phyloP scores from a whole-genome alignment of 1,140 invertebrate genomes.

The Drosophila sturtevanti region DNA sequence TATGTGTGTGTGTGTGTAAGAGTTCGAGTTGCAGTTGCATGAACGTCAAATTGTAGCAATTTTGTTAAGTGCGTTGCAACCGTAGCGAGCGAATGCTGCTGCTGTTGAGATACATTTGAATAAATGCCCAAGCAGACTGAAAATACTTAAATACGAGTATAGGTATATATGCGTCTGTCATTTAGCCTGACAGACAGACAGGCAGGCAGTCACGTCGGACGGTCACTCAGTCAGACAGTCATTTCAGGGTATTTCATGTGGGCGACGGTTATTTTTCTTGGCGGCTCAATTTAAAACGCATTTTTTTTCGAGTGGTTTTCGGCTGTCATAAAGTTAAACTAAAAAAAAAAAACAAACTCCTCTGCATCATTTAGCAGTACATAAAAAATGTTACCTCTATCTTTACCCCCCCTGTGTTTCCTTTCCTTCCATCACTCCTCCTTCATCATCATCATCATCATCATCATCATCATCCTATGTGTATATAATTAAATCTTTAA shows the following conservation, averaged over 20 bases:
- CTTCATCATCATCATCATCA: no score
- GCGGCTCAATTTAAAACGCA: constrained; percentile 36
- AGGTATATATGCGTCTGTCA: neutral
- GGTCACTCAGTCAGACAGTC: constrained; percentile 20
- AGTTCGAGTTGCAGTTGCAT: constrained; percentile 33
- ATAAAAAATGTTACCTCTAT: constrained; percentile 38
- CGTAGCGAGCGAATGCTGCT: constrained; percentile 5
- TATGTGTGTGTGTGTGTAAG: neutral
- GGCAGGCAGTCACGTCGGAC: constrained; percentile 12
- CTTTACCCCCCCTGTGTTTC: no score
- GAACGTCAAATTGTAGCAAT: constrained; percentile 47
- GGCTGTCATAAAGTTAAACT: constrained; percentile 28
- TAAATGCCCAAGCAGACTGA: neutral
- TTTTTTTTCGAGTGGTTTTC: constrained; percentile 33
- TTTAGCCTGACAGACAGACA: neutral
- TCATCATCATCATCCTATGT: neutral
- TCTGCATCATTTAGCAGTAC: constrained; percentile 68
- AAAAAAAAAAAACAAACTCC: constrained; percentile 42
- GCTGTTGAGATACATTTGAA: constrained; percentile 9
- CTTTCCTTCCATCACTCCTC: neutral
- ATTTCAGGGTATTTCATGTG: constrained; percentile 25
- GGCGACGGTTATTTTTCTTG: constrained; percentile 28
- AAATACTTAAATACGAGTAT: neutral
- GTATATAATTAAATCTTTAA: constrained; percentile 48
- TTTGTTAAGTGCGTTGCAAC: constrained; percentile 42